phyloP scores from a whole-genome alignment of 2,888 invertebrate species.

The Lycocerus yunnanus region DNA sequence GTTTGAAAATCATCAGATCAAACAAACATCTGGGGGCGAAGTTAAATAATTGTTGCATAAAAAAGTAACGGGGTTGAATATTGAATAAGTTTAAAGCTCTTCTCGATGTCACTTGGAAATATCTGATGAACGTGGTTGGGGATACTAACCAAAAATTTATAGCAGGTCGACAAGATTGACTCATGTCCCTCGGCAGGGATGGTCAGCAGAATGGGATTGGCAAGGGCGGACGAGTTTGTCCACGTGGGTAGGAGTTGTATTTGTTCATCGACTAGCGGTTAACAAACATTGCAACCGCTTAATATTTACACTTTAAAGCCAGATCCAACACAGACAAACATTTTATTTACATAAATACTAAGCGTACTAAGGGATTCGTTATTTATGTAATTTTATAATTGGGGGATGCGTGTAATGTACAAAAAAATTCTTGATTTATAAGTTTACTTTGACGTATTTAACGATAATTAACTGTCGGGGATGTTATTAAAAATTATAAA shows the following conservation, averaged over 20 bases:
- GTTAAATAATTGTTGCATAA: too few species aligned
- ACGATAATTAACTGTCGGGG: neutral
- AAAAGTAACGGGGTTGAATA: neutral
- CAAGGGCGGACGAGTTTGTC: slow-evolving; percentile 11
- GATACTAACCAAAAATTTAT: slow-evolving; percentile 32
- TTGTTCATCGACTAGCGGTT: slow-evolving; percentile 26
- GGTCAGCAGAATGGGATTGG: slow-evolving; percentile 14
- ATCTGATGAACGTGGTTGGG: slow-evolving; percentile 22
- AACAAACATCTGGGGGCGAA: too few species aligned
- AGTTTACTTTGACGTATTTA: slow-evolving; percentile 1
- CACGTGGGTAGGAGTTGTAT: slow-evolving; percentile 20
- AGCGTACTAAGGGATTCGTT: slow-evolving; percentile 4
- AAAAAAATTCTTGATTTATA: neutral
- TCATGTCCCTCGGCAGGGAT: slow-evolving; percentile 25
- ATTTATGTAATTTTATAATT: slow-evolving; percentile 16
- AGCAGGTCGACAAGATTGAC: slow-evolving; percentile 36
- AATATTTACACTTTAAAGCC: slow-evolving; percentile 24
- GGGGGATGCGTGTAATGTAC: neutral
- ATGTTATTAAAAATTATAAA: neutral
- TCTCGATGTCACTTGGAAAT: slow-evolving; percentile 2
- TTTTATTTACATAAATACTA: slow-evolving; percentile 7
- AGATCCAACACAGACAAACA: slow-evolving; percentile 12
- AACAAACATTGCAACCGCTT: slow-evolving; percentile 20
- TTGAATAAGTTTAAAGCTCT: neutral
- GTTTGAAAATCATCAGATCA: too few species aligned